Percentiles rank a stretch among this genome's conserved stretches.
phyloP scores from a whole-genome alignment of 2,113 vertebrate genomes.

The Mixornis gularis region DNA sequence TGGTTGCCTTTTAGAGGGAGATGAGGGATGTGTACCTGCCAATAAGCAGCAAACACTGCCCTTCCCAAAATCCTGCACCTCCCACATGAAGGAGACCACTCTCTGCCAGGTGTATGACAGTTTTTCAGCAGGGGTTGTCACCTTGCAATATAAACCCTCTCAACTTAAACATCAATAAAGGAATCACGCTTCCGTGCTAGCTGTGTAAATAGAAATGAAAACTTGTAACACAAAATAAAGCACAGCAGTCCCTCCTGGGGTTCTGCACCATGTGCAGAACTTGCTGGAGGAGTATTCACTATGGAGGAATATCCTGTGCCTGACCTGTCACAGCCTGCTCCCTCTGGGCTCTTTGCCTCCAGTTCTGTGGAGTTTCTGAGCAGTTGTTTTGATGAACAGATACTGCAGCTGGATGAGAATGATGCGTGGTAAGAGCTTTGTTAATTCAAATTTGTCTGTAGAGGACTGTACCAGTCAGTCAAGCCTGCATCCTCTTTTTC shows the following conservation, averaged over 20 bases:
- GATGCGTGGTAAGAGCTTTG: background rate
- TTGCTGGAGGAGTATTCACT: background rate
- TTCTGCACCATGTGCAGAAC: accelerated
- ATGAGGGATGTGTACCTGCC: background rate
- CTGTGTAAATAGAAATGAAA: background rate
- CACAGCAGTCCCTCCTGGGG: background rate
- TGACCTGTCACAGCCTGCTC: background rate
- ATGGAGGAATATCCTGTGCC: background rate
- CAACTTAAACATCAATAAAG: background rate
- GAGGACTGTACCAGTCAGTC: background rate
- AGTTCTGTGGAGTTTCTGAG: background rate
- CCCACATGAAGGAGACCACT: background rate
- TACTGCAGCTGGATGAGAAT: background rate
- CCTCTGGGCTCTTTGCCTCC: background rate
- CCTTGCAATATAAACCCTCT: background rate
- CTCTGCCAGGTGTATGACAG: background rate
- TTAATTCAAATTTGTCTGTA: background rate
- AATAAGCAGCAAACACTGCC: background rate
- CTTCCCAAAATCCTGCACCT: background rate
- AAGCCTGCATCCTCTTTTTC: background rate
- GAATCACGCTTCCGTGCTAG: background rate
- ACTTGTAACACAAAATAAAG: background rate
- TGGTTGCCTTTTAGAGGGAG: background rate
- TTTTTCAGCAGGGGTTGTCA: background rate
- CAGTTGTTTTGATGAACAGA: background rate